Base-by-base conservation (phyloP, 1,140 invertebrate species). In the Drosophila arawakana region DNA sequence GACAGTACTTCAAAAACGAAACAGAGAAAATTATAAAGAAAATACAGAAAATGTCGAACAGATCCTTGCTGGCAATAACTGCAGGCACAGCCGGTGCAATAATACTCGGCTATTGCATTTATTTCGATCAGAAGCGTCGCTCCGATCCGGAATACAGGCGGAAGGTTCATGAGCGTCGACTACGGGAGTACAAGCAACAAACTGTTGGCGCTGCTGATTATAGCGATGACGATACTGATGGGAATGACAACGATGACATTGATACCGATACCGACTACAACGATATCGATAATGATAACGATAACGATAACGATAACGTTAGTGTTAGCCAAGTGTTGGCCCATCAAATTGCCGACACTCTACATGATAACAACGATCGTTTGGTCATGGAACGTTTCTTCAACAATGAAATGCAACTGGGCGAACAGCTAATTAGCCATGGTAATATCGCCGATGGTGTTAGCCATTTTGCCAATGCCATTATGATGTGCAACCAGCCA, bases 101-200 rank as follows among this genome's bases (percentile, higher is more conserved):
- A 78, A 97, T 98, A 89, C 91, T 99, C 71, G 98, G 97, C 15
- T 99, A 99, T 93, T 99, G 98, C 93, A 95, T 98, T 80, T 99
- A 99, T 93, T 99, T 98, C 93, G 98, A 99, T 92, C 94, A 95
- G 72, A 97, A 98, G 93, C 94, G 98, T 74, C 95, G 98, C 86
- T 96, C 94, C 90, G 97, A 98, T 94, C 98, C 98, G 5, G 94
- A 97, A 77, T 99, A 98, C 93, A 98, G 98, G 93, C 96, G 96
- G 92, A 99, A 98, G 93, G 93, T 99, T 55, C 95, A 95, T 83
- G 96, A 72, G n/a, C 76, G 76, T 3, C 68, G 63, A 0, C 73
- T 15, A 7, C 37, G 30, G 39, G 43, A 18, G n/a, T 7, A 30
- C 2, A 13, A 35, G 13, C 30, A 52, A 7, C 2, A 41, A 6